Conservation (phyloP, 2,888 invertebrate species). For the Drosophila mimica region DNA sequence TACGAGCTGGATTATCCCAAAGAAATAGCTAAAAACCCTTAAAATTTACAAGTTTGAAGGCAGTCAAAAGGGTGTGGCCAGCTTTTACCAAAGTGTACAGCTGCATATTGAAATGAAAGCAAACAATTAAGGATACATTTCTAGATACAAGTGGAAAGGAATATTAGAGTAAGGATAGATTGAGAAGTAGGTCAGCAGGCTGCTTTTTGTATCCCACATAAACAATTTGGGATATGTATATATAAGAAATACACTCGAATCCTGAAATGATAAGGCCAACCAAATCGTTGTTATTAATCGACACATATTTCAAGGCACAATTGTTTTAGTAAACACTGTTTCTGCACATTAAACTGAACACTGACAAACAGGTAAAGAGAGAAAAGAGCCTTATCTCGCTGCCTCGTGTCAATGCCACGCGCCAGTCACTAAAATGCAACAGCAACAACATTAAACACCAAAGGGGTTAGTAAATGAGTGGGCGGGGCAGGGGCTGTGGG, state of each 20-base stretch:
- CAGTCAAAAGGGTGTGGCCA: not conserved
- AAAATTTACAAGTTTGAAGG: not conserved
- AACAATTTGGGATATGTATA: no score
- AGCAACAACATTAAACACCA: constrained; percentile 2
- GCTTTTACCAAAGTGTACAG: not conserved
- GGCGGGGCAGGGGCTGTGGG: not conserved
- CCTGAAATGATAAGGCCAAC: not conserved
- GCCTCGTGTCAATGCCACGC: constrained; percentile 56
- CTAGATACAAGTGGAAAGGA: not conserved
- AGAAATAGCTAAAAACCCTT: not conserved
- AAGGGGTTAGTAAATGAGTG: constrained; percentile 2
- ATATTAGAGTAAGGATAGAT: no score
- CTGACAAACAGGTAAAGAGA: constrained; percentile 35
- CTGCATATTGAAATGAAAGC: not conserved
- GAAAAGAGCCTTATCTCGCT: constrained; percentile 48
- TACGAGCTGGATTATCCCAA: not conserved
- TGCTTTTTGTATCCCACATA: not conserved
- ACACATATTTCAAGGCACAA: not conserved
- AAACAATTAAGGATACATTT: not conserved
- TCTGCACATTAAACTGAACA: not conserved
- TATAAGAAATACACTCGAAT: not conserved
- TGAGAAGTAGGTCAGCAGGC: not conserved
- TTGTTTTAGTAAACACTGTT: not conserved
- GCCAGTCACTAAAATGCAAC: constrained; percentile 25
- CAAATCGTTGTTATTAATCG: not conserved